Evolutionary conservation across 2,113 vertebrate species (phyloP).

Genomic region (Rhipidura dahli): DNA sequence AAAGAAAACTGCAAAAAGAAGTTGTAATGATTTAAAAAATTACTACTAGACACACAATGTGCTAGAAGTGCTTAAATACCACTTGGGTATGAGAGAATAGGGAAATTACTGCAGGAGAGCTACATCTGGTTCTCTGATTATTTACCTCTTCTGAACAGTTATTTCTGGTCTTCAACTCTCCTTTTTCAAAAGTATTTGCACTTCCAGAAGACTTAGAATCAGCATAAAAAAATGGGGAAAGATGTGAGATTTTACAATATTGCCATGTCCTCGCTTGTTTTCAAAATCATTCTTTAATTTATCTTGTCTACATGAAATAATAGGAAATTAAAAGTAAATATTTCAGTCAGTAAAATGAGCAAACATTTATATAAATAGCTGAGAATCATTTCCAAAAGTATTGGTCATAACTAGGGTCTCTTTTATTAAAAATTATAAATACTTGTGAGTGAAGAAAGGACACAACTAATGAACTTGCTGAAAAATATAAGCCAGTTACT

Average conservation of each 20-base stretch:
- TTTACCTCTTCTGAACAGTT: neutral
- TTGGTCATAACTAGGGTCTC: neutral
- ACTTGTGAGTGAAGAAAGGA: neutral
- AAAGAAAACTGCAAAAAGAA: neutral
- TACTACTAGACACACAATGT: rapidly evolving
- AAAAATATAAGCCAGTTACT: neutral
- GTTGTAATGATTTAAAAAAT: neutral
- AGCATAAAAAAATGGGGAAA: neutral
- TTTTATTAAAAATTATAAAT: neutral
- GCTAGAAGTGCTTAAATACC: neutral
- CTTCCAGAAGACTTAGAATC: neutral
- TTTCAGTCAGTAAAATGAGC: neutral
- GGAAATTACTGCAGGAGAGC: neutral
- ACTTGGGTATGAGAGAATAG: neutral
- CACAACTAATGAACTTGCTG: neutral
- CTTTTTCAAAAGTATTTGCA: neutral
- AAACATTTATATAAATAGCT: neutral
- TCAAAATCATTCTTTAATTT: neutral
- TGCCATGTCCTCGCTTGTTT: neutral
- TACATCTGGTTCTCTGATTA: neutral
- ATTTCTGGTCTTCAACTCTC: neutral
- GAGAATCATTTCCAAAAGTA: neutral
- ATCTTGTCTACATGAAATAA: neutral
- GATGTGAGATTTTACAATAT: neutral
- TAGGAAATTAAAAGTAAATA: neutral